These are phyloP conservation scores for Drosophila cardini DNA, from an alignment of 1,140 invertebrate genomes.

Conservation along the genomic window DNA sequence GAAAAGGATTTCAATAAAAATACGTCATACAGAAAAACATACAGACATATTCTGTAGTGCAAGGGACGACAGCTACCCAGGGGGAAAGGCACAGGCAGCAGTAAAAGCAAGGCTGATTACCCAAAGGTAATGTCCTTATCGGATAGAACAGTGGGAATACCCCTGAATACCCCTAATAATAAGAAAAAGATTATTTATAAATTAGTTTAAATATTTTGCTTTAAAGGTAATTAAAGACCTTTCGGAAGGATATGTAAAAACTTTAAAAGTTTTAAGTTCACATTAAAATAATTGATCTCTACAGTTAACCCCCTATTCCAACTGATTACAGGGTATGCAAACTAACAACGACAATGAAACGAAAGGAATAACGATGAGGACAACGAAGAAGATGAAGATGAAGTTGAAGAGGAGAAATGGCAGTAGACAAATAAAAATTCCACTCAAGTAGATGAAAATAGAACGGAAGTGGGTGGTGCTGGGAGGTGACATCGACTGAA, in stretches of 20 bases:
- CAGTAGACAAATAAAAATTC: conserved; percentile 77
- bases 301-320: not conserved
- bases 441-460: conserved; percentile 74
- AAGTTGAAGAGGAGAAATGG: conserved; percentile 31
- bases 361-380: conserved; percentile 19
- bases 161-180: conserved; percentile 12
- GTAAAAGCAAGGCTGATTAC: conserved; percentile 69
- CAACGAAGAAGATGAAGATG: conserved; percentile 17
- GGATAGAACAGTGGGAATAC: too few relatives aligned
- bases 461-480: conserved; percentile 67
- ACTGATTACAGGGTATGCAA: conserved; percentile 26
- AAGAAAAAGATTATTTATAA: not conserved
- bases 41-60: conserved; percentile 12
- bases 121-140: conserved; percentile 64
- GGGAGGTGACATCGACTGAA: conserved; percentile 15
- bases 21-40: conserved; percentile 6
- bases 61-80: conserved; percentile 35
- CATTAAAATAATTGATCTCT: not conserved
- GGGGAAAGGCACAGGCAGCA: conserved; percentile 6
- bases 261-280: not conserved
- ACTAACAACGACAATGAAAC: conserved; percentile 14
- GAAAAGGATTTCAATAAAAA: conserved; percentile 44
- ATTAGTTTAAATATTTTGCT: too few relatives aligned
- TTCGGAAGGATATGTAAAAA: too few relatives aligned
- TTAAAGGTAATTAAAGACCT: too few relatives aligned